Base-by-base conservation (phyloP, 2,888 invertebrate genomes). In the Aphidius colemani region DNA sequence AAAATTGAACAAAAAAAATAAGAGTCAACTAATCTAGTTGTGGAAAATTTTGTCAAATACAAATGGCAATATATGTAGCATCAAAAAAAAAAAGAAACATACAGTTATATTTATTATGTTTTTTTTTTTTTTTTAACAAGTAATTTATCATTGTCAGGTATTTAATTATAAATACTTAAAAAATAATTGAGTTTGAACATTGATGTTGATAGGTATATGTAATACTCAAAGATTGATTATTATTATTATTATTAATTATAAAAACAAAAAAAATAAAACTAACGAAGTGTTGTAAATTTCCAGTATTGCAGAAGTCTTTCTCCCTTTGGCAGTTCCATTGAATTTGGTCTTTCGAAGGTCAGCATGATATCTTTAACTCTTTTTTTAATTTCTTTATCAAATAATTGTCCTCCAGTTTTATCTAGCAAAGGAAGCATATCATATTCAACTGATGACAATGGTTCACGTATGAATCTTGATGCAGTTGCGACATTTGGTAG, bases 361-460 rank as follows among this genome's bases (percentile, higher is more conserved):
- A 93, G 81, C 71, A 91, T 90, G 68, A 91, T 91, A 40, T 89
- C 87, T 77, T 90, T 91, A 71, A 89, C 88, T 68, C 89, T 88
- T 75, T 89, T 90, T 74, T 89, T 90, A 18, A 92, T 84, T 82
- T 94, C 94, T 55, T 88, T 88, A 73, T 92, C 90, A 75, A 94
- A 93, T 41, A 93, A 85, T 88, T 91, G 85, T 71, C 88, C 87
- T 58, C 87, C 86, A 3, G 88, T 88, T 30, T 85, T 83, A 73
- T 92, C 90, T 49, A 93, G 82, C 10, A 89, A 83, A 7, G 87
- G 84, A 0, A 87, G 85, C 68, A 94, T 83, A 74, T 92, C 90
- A 83, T 87, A 88, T 77, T 93, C 92, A 9, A 87, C 83, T 11
- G 85, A 84, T 0, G 91, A 90, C 50, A 92, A 76, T 1, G 88